Percentiles rank a stretch among this genome's conserved stretches.
These are phyloP conservation scores for Ephestia elutella DNA, from an alignment of 1,140 invertebrate genomes.

Conservation along the genomic window DNA sequence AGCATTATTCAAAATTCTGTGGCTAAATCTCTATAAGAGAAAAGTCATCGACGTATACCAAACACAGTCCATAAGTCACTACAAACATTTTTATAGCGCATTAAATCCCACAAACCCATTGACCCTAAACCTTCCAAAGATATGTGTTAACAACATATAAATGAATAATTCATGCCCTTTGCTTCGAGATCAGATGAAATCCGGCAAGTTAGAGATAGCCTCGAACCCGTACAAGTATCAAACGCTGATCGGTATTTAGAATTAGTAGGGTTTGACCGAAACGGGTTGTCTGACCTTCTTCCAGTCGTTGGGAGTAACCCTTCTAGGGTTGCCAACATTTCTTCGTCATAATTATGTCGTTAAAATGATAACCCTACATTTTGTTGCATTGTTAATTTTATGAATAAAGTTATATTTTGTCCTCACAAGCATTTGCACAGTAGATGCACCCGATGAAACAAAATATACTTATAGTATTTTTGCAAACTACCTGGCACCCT, in stretches of 20 bases:
- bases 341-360: too few species aligned
- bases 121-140: slow-evolving; percentile 21
- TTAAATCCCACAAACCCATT: slow-evolving; percentile 11
- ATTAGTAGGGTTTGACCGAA: slow-evolving; percentile 6
- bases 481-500: too few species aligned
- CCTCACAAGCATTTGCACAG: too few species aligned
- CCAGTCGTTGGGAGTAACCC: neutral
- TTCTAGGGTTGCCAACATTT: too few species aligned
- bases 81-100: slow-evolving; percentile 5
- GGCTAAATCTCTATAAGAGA: too few species aligned
- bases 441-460: too few species aligned
- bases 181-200: slow-evolving; percentile 8
- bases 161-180: slow-evolving; percentile 22
- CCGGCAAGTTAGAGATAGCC: slow-evolving; percentile 5
- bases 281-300: slow-evolving; percentile 10
- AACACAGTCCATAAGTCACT: neutral
- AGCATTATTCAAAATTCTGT: too few species aligned
- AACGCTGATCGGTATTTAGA: neutral
- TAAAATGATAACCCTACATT: too few species aligned
- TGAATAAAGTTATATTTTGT: too few species aligned
- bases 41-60: neutral
- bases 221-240: neutral
- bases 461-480: too few species aligned
- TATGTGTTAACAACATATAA: slow-evolving; percentile 15
- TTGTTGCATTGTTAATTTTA: too few species aligned